These are phyloP conservation scores for Sialis lutaria DNA, from an alignment of 2,888 invertebrate species.

Conservation along the genomic window DNA sequence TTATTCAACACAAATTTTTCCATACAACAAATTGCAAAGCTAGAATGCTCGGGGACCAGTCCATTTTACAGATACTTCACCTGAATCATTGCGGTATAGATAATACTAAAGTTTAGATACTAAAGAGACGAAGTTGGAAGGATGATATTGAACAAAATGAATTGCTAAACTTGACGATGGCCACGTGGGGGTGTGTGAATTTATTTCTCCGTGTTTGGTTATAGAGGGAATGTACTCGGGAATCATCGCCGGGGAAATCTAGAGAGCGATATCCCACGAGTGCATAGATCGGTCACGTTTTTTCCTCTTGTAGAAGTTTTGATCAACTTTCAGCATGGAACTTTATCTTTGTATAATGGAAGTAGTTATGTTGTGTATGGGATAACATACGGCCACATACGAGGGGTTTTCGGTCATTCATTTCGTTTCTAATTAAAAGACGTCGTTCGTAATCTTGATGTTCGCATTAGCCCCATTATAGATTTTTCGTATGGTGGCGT, in stretches of 20 bases:
- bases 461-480: neutral
- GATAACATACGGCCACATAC: too few relatives aligned
- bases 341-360: too few relatives aligned
- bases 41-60: too few relatives aligned
- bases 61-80: too few relatives aligned
- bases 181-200: neutral
- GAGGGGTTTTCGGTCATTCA: too few relatives aligned
- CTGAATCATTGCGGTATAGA: too few relatives aligned
- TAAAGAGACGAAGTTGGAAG: neutral
- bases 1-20: too few relatives aligned
- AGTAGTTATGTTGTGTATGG: too few relatives aligned
- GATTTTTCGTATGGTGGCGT: too few relatives aligned
- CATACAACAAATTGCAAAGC: too few relatives aligned
- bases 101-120: too few relatives aligned
- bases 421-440: neutral
- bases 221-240: neutral
- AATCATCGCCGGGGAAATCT: slow-evolving; percentile 31
- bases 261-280: slow-evolving; percentile 28
- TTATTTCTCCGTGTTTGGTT: neutral
- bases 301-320: neutral
- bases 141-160: neutral
- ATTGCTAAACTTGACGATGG: neutral
- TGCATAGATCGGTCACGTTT: slow-evolving; percentile 37
- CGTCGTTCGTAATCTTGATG: neutral
- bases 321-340: neutral